phyloP scores from a whole-genome alignment of 2,888 invertebrate genomes.

The Neoascia interrupta region DNA sequence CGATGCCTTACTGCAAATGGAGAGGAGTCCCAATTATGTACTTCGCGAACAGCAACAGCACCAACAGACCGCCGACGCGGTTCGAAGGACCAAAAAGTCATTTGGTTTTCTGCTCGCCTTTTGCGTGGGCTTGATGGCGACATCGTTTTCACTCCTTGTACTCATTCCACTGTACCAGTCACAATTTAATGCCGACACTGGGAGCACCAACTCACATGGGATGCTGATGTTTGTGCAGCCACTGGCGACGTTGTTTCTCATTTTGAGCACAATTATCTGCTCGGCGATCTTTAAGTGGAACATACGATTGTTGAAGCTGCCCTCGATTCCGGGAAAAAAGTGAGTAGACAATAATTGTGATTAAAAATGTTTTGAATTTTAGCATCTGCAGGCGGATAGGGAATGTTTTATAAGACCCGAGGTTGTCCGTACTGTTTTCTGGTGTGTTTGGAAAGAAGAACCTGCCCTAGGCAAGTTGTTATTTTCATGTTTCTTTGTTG shows the following conservation, averaged over 20 bases:
- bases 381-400: too few relatives aligned
- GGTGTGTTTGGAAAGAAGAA: too few relatives aligned
- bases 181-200: conserved; percentile 70
- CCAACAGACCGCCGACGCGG: conserved; percentile 62
- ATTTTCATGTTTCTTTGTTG: too few relatives aligned
- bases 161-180: conserved; percentile 80
- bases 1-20: conserved; percentile 62
- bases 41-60: conserved; percentile 70
- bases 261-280: conserved; percentile 64
- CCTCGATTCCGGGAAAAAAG: conserved; percentile 71
- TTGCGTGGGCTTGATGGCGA: conserved; percentile 79
- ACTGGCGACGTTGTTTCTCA: conserved; percentile 70
- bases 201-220: conserved; percentile 71
- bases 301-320: conserved; percentile 70
- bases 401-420: too few relatives aligned
- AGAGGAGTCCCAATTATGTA: conserved; percentile 57
- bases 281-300: conserved; percentile 72
- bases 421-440: too few relatives aligned
- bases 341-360: conserved; percentile 63
- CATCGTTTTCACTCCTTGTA: conserved; percentile 81
- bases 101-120: conserved; percentile 76
- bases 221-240: conserved; percentile 71
- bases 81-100: conserved; percentile 58
- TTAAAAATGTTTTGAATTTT: too few relatives aligned
- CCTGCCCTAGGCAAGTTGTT: too few relatives aligned